Percentiles rank a stretch among this genome's conserved stretches.
Conservation (phyloP, 2,888 invertebrate genomes). For the Oligia fasciuncula region DNA sequence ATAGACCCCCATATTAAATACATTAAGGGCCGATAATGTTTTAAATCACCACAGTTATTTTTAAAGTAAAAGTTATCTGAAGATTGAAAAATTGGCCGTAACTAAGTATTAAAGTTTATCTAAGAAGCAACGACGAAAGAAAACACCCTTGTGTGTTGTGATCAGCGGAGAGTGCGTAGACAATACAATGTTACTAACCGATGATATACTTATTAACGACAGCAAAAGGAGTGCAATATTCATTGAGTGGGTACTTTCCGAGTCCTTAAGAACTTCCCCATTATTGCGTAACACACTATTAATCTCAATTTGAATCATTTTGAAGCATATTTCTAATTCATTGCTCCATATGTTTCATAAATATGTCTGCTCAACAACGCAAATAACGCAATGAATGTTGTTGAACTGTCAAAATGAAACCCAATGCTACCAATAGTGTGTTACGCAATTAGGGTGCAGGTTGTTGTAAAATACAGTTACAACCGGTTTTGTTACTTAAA, state of each 20-base stretch:
- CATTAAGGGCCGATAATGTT: not conserved
- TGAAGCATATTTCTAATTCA: too few species aligned
- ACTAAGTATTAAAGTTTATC: not conserved
- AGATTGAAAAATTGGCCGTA: not conserved
- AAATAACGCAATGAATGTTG: too few species aligned
- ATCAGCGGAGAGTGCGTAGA: not conserved
- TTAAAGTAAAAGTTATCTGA: not conserved
- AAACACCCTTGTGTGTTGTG: not conserved
- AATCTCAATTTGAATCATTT: too few species aligned
- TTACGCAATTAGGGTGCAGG: not conserved
- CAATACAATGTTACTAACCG: not conserved
- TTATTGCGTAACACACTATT: too few species aligned
- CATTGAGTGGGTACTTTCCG: not conserved
- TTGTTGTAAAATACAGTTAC: not conserved
- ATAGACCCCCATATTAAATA: conserved; percentile 9
- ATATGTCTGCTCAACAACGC: too few species aligned
- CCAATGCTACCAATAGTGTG: too few species aligned
- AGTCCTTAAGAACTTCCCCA: not conserved
- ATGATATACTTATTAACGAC: not conserved
- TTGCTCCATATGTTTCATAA: too few species aligned
- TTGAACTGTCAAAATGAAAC: too few species aligned
- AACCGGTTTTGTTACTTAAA: not conserved
- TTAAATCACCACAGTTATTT: not conserved
- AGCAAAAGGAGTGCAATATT: not conserved
- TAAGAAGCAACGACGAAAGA: not conserved